Evolutionary conservation across 2,888 invertebrate species (phyloP), one percentile per base, ranked within the genome.

Genomic region (Chironomus riparius): DNA sequence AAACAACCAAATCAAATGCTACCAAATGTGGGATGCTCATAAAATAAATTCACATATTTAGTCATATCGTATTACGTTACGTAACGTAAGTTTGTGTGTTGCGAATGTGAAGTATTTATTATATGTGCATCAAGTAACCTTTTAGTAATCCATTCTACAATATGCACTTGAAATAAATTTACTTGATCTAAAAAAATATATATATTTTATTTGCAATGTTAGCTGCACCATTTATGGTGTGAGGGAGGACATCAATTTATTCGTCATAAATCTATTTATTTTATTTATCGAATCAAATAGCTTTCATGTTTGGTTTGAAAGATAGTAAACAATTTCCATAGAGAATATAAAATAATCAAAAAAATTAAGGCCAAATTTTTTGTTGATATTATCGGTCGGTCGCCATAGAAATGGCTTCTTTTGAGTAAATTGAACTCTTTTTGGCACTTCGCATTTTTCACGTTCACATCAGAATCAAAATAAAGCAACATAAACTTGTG

Each of bases 161-260:
- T 21, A 65, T 65, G 65, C 65, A 65, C 65, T 65, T 65, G 65
- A 65, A 65, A 65, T 65, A 65, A 65, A 24, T 65, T 65, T 15
- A 56, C 56, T 56, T 15, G 56, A 56, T 56, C 56, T 56, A 56
- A 56, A 56, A 56, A 65, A n/a, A n/a, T n/a, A n/a, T n/a, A n/a
- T n/a, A n/a, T n/a, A 65, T 65, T 10, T 24, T 24, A 18, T 22
- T 65, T 21, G 21, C 13, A 65, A 22, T 21, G 18, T 12, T 21
- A 22, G 5, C 5, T 65, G 65, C 10, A 13, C 65, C 24, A 65
- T 65, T 65, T 65, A 21, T 65, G 65, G 65, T 13, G 21, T 24
- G 65, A 21, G 18, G 65, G 21, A 13, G 65, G 65, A 24, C 65
- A 65, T 12, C 22, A 65, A 38, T 38, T 38, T 38, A 38, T 38